phyloP scores from a whole-genome alignment of 2,797 vertebrate genomes.

The Nasua narica region DNA sequence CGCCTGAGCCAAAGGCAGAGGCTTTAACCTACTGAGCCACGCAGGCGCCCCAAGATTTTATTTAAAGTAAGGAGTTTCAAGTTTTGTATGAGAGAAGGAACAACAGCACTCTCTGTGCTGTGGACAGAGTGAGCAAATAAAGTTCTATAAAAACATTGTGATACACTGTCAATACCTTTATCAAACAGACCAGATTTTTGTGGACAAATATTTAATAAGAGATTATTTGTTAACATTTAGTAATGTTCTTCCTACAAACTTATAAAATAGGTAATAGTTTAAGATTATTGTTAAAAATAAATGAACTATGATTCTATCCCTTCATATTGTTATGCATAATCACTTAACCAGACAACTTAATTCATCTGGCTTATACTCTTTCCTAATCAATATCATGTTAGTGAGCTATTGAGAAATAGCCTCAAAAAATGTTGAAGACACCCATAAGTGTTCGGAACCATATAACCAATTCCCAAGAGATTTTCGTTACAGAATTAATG shows the following conservation, averaged over 20 bases:
- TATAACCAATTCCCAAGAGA: not conserved
- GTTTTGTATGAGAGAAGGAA: not conserved
- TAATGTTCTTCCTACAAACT: not conserved
- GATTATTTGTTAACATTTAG: not conserved
- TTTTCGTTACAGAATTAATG: not conserved
- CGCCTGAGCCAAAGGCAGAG: no score
- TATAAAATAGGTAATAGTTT: not conserved
- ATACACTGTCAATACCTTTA: not conserved
- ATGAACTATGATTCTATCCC: not conserved
- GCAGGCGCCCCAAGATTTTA: no score
- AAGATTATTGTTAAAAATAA: not conserved
- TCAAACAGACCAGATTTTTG: not conserved
- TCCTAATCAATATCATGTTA: not conserved
- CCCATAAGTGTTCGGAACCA: not conserved
- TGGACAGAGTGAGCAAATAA: not conserved
- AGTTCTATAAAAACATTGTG: not conserved
- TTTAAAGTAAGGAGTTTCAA: not conserved
- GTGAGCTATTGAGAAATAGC: not conserved
- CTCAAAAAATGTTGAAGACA: not conserved
- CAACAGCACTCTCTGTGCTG: not conserved
- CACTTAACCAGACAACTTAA: not conserved
- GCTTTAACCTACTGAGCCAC: no score
- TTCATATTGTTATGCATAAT: not conserved
- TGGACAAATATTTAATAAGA: not conserved
- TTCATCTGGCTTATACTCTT: not conserved